Evolutionary conservation across 1,140 invertebrate genomes (phyloP).

Genomic region (Eulimnadia texana): DNA sequence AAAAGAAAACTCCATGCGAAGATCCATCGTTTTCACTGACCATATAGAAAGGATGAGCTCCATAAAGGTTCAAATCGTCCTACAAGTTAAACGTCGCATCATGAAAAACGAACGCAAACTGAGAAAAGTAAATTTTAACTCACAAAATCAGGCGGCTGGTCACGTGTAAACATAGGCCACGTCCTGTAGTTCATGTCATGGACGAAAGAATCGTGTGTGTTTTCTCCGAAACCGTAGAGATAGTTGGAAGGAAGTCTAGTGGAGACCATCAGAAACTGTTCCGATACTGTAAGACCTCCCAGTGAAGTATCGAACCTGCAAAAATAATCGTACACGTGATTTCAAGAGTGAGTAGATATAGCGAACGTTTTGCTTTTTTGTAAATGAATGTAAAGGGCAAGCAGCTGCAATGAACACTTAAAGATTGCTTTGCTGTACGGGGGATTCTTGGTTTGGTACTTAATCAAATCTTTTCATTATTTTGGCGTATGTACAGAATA

Average conservation of each 20-base stretch:
- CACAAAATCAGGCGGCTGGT: slow-evolving; percentile 29
- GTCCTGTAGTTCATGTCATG: slow-evolving; percentile 28
- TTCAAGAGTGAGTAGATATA: too few species aligned
- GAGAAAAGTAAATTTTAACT: neutral
- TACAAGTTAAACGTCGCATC: neutral
- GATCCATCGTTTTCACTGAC: slow-evolving; percentile 29
- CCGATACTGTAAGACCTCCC: slow-evolving; percentile 19
- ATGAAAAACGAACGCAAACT: neutral
- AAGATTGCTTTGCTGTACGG: too few species aligned
- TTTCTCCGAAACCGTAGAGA: slow-evolving; percentile 38
- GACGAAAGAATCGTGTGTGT: slow-evolving; percentile 22
- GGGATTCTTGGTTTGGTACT: too few species aligned
- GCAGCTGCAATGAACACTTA: too few species aligned
- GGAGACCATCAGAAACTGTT: slow-evolving; percentile 24
- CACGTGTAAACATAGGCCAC: slow-evolving; percentile 33
- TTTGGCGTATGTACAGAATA: too few species aligned
- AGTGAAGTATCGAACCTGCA: slow-evolving; percentile 19
- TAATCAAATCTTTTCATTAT: too few species aligned
- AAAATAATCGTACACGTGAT: neutral
- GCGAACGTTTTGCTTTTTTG: too few species aligned
- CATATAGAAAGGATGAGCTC: slow-evolving; percentile 52
- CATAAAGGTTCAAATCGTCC: slow-evolving; percentile 50
- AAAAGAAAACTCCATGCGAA: slow-evolving; percentile 29
- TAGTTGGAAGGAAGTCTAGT: slow-evolving; percentile 32
- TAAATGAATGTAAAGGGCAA: too few species aligned